A percentile compares a stretch with the other conserved stretches of the same genome.
These are phyloP conservation scores for Apaloderma vittatum DNA, from an alignment of 2,113 vertebrate genomes.

Conservation along the genomic window DNA sequence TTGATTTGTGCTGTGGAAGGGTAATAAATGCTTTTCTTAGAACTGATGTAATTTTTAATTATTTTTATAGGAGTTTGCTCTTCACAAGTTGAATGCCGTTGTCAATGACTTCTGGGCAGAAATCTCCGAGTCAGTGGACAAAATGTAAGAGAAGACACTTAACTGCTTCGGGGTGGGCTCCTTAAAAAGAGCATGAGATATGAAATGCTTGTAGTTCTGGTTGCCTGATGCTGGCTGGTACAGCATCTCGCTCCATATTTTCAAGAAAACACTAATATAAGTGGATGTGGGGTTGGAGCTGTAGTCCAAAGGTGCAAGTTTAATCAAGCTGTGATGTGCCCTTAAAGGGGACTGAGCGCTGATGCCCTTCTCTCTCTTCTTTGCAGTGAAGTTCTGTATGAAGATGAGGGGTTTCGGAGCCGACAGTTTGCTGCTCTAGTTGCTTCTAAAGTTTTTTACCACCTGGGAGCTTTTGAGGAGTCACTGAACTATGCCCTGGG, in stretches of 20 bases:
- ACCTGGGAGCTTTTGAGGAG: slow-evolving; percentile 97
- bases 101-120: slow-evolving; percentile 99
- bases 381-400: slow-evolving; percentile 95
- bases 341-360: neutral
- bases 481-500: slow-evolving; percentile 97
- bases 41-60: slow-evolving; percentile 18
- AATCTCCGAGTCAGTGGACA: slow-evolving; percentile 98
- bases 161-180: neutral
- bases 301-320: neutral
- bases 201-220: neutral
- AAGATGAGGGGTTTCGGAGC: slow-evolving; percentile 96
- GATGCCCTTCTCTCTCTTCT: neutral
- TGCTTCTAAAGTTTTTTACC: slow-evolving; percentile 99
- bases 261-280: neutral
- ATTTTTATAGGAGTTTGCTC: slow-evolving; percentile 92
- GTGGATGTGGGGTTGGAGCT: neutral
- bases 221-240: neutral
- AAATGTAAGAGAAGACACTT: slow-evolving; percentile 90
- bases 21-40: neutral
- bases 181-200: neutral
- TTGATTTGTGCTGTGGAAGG: neutral
- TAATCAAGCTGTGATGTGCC: neutral
- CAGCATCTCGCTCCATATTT: neutral
- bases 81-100: slow-evolving; percentile 94
- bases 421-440: slow-evolving; percentile 96